Conservation (phyloP, 2,888 invertebrate genomes). For the Eledone cirrhosa region DNA sequence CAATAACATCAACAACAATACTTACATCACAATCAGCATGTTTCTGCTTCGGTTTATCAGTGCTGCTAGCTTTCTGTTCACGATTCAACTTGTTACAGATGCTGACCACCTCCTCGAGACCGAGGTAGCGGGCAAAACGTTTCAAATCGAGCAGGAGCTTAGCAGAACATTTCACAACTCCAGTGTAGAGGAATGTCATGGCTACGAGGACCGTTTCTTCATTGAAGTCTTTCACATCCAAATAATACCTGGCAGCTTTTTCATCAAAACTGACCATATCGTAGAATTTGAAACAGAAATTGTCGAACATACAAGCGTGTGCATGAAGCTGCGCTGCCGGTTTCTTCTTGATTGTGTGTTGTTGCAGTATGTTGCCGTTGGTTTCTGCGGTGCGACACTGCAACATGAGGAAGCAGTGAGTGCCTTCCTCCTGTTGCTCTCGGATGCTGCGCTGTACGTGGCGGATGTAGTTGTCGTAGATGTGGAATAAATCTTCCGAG, state of each 20-base stretch:
- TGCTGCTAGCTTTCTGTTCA: background rate
- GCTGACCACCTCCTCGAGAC: conserved; percentile 11
- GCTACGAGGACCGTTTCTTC: background rate
- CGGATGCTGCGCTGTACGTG: background rate
- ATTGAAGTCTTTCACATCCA: conserved; percentile 14
- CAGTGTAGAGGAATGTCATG: conserved; percentile 18
- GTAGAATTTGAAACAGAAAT: conserved; percentile 9
- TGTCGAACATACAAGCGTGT: conserved; percentile 10
- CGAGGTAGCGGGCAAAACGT: conserved; percentile 4
- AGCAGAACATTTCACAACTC: conserved; percentile 16
- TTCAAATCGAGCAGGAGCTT: background rate
- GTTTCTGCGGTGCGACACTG: background rate
- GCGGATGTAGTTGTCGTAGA: conserved; percentile 19
- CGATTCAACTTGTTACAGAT: conserved; percentile 3
- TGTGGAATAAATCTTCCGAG: conserved; percentile 16
- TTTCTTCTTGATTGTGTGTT: background rate
- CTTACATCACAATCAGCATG: background rate
- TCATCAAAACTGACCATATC: conserved; percentile 19
- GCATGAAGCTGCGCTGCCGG: background rate
- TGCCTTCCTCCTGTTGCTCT: conserved; percentile 10
- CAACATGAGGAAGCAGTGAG: background rate
- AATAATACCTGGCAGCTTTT: background rate
- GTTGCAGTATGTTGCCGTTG: background rate
- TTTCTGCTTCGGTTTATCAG: background rate
- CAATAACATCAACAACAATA: background rate